Evolutionary conservation across 1,140 invertebrate species (phyloP).

Genomic region (Cherax quadricarinatus): DNA sequence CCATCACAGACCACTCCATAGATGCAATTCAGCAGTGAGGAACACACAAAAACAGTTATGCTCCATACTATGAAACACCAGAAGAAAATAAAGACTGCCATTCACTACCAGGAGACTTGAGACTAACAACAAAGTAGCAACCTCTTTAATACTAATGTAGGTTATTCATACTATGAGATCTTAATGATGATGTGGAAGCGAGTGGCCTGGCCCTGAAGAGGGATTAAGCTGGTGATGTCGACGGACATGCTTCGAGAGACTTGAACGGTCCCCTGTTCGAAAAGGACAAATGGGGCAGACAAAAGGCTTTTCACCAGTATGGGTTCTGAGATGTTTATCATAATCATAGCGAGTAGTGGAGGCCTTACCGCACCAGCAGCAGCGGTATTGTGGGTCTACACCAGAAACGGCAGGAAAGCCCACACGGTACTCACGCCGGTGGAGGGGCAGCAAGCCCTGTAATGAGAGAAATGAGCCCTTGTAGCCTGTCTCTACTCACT

Average conservation of each 20-base stretch:
- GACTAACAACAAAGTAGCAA: background rate
- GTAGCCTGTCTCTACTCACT: slow-evolving; percentile 35
- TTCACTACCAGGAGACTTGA: background rate
- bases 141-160: background rate
- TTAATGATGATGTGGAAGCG: slow-evolving; percentile 13
- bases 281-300: slow-evolving; percentile 64
- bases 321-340: slow-evolving; percentile 68
- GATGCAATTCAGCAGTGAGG: background rate
- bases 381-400: slow-evolving; percentile 41
- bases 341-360: slow-evolving; percentile 70
- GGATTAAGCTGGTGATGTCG: slow-evolving; percentile 41
- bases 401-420: slow-evolving; percentile 5
- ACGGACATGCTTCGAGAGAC: slow-evolving; percentile 62
- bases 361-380: slow-evolving; percentile 67
- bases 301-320: slow-evolving; percentile 72
- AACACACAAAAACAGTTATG: background rate
- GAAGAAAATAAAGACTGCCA: background rate
- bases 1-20: background rate
- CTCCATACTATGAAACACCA: background rate
- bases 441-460: slow-evolving; percentile 58
- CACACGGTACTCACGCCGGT: slow-evolving; percentile 39
- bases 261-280: slow-evolving; percentile 64
- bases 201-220: background rate
- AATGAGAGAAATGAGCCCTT: slow-evolving; percentile 59
- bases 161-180: background rate